Evolutionary conservation across 2,797 vertebrate genomes (phyloP), one percentile per base, ranked within the genome.

Genomic region (Sylvilagus floridanus): DNA sequence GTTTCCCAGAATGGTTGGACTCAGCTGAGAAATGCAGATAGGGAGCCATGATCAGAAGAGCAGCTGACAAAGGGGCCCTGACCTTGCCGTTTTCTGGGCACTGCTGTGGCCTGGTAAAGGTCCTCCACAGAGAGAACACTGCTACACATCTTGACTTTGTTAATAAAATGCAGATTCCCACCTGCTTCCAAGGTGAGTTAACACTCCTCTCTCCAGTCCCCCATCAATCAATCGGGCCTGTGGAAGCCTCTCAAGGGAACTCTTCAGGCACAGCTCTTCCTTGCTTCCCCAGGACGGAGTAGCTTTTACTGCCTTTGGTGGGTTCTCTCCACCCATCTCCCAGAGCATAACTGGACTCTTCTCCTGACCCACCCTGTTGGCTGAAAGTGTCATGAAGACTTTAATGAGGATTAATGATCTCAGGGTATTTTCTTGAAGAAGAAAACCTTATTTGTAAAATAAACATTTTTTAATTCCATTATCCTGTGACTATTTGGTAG

Each of bases 381-480:
- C n/a, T 93, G 68, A 88, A 76, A 28, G 88, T 68, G 42, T 87
- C 83, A 62, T 62, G 83, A 90, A 95, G 68, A 94, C 91, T 72
- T 84, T 83, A 77, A 81, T 79, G 66, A 94, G 63, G 42, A 93
- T 71, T 90, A 90, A 91, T 65, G 77, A 73, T 91, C 50, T 73
- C 57, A 84, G 8, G n/a, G 17, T 42, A 87, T 94, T 95, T 81
- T 93, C 9, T 52, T 90, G 52, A 84, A 85, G 30, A 95, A 65
- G 68, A 75, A 76, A 85, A 0, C 72, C 63, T 90, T 66, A 13
- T 78, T 85, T 83, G 19, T 54, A 57, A 57, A 57, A 57, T 57
- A 57, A 57, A 47, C 42, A 47, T 47, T 47, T 47, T 47, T 1
- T 9, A 47, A 57, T 57, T 57, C 16, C 16, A 57, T 21, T 57